phyloP scores from a whole-genome alignment of 2,113 vertebrate species.

The Trematocara stigmaticum region DNA sequence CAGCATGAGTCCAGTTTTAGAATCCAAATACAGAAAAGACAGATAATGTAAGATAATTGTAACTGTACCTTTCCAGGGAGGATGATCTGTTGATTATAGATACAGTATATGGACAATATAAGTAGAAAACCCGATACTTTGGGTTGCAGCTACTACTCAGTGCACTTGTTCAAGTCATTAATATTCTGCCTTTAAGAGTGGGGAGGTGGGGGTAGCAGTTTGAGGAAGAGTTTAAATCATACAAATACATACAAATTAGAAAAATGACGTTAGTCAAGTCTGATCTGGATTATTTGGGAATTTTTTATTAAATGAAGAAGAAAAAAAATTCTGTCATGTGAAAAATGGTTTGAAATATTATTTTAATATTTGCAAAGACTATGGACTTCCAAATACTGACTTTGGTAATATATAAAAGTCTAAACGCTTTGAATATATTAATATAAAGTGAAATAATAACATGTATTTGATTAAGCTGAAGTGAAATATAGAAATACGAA shows the following conservation, averaged over 20 bases:
- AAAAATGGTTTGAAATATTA: neutral
- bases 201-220: neutral
- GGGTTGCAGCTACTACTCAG: neutral
- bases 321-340: neutral
- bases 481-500: neutral
- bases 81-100: neutral
- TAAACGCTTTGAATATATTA: neutral
- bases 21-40: neutral
- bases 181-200: neutral
- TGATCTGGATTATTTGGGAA: neutral
- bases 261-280: rapidly evolving
- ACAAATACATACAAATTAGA: neutral
- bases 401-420: neutral
- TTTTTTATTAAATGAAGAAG: neutral
- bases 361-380: neutral
- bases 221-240: neutral
- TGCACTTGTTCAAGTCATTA: neutral
- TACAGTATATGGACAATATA: neutral
- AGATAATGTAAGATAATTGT: neutral
- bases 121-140: neutral
- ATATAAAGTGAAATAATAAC: neutral
- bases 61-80: neutral
- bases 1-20: neutral
- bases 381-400: neutral
- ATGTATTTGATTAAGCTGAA: neutral